Evolutionary conservation across 2,797 vertebrate genomes (phyloP).

Genomic region (Gastrophryne carolinensis): DNA sequence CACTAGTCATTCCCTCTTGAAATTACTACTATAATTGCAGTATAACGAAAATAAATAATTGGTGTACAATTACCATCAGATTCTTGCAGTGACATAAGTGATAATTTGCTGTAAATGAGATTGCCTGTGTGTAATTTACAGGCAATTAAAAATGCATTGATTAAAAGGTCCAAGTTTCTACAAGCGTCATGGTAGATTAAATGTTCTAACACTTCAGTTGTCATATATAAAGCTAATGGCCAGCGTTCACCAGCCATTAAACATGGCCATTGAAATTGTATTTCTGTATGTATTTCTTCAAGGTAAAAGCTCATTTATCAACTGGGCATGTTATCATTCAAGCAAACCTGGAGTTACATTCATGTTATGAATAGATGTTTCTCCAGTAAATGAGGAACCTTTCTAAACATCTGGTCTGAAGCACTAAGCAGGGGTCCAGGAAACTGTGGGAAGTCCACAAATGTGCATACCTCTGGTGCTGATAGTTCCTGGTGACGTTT

Average conservation of each 20-base stretch:
- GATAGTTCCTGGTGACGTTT: too few relatives aligned
- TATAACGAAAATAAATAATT: background rate
- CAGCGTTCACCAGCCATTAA: background rate
- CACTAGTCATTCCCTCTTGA: background rate
- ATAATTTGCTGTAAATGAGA: background rate
- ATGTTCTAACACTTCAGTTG: background rate
- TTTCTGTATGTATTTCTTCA: background rate
- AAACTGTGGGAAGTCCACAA: background rate
- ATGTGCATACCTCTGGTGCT: too few relatives aligned
- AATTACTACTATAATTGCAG: background rate
- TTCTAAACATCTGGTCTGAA: too few relatives aligned
- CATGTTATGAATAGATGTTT: too few relatives aligned
- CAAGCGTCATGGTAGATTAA: background rate
- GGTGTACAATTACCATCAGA: background rate
- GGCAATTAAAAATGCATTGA: background rate
- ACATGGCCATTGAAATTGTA: background rate
- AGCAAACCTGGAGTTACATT: background rate
- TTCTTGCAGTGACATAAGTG: background rate
- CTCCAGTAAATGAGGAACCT: too few relatives aligned
- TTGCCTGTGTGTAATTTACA: background rate
- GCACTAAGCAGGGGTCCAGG: background rate
- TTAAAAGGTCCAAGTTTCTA: background rate
- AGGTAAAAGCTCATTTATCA: background rate
- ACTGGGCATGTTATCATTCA: background rate
- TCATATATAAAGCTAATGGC: background rate